A percentile compares a stretch with the other conserved stretches of the same genome.
phyloP scores from a whole-genome alignment of 2,888 invertebrate species.

The Caenorhabditis sp. region DNA sequence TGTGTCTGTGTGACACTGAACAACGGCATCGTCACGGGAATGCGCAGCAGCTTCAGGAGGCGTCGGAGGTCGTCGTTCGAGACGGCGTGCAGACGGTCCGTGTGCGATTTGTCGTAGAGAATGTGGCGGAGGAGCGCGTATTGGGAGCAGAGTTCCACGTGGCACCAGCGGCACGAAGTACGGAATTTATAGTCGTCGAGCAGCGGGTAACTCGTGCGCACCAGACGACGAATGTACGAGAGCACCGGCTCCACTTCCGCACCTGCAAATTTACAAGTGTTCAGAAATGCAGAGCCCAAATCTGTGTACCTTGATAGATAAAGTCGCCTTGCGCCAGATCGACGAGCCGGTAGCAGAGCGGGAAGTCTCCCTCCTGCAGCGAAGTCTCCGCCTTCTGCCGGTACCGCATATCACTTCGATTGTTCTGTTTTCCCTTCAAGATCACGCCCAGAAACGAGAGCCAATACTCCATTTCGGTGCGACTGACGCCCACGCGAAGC shows the following conservation, averaged over 20 bases:
- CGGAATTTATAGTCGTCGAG: conserved; percentile 4
- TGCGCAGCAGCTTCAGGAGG: neutral
- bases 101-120: conserved; percentile 25
- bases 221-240: neutral
- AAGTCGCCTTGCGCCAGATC: conserved; percentile 3
- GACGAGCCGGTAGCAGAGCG: conserved; percentile 14
- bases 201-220: neutral
- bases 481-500: neutral
- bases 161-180: conserved; percentile 26
- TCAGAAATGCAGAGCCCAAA: too few species aligned
- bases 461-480: conserved; percentile 21
- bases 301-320: conserved; percentile 7
- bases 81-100: neutral
- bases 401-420: neutral
- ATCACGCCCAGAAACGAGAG: conserved; percentile 1
- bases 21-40: conserved; percentile 11
- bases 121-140: conserved; percentile 16
- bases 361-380: conserved; percentile 22
- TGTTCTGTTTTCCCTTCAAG: neutral
- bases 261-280: too few species aligned
- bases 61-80: conserved; percentile 33
- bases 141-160: neutral
- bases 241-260: conserved; percentile 6
- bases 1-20: neutral
- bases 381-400: neutral